Evolutionary conservation across 64 coral and sea anemone species (phyloP).

Genomic region (Pachyseris speciosa): DNA sequence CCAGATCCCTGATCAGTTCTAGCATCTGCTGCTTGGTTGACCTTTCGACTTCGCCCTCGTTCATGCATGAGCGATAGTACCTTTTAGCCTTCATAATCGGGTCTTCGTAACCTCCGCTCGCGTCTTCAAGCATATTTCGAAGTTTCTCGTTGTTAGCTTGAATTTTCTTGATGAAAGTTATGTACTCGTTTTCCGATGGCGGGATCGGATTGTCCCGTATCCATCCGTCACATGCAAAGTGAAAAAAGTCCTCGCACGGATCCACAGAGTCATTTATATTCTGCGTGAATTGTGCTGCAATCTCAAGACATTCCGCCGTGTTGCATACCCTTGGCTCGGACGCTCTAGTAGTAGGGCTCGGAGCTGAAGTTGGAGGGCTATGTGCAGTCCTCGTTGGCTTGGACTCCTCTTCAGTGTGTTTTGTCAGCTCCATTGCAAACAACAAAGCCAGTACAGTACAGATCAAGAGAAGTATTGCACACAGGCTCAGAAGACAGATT

Average conservation of each 20-base stretch:
- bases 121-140: constrained; percentile 54
- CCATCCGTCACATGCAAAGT: constrained; percentile 82
- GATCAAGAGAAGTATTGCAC: constrained; percentile 48
- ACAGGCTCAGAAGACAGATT: constrained; percentile 9
- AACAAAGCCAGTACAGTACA: constrained; percentile 43
- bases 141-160: constrained; percentile 42
- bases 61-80: constrained; percentile 89
- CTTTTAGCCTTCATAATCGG: constrained; percentile 55
- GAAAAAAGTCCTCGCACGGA: constrained; percentile 85
- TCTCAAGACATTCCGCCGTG: constrained; percentile 53
- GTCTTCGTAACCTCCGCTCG: constrained; percentile 5
- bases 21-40: constrained; percentile 67
- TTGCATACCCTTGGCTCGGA: background rate
- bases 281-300: constrained; percentile 27
- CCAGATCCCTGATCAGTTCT: constrained; percentile 57
- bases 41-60: constrained; percentile 78
- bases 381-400: background rate
- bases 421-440: constrained; percentile 35
- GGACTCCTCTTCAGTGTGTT: background rate
- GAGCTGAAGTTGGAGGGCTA: background rate
- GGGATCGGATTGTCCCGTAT: constrained; percentile 78
- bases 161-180: constrained; percentile 48
- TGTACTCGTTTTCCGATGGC: constrained; percentile 62
- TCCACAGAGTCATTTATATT: constrained; percentile 76
- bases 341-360: background rate